Percentiles rank a stretch among this genome's conserved stretches.
phyloP scores from a whole-genome alignment of 2,797 vertebrate species.

The Manis crassicaudata region DNA sequence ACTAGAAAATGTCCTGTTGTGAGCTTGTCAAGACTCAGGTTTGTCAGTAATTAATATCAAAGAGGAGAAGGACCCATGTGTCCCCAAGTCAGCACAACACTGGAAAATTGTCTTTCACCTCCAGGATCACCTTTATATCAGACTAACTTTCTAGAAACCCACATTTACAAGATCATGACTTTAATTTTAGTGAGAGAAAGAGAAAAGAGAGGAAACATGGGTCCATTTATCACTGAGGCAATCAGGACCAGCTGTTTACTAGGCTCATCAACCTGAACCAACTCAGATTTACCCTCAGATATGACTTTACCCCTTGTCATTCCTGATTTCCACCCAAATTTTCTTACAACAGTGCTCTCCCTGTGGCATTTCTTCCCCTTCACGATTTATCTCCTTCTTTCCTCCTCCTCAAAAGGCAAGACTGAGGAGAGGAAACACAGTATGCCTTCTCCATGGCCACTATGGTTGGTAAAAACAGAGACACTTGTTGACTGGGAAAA shows the following conservation, averaged over 20 bases:
- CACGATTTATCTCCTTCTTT: neutral
- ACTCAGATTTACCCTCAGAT: neutral
- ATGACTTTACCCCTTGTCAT: neutral
- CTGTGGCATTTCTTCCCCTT: neutral
- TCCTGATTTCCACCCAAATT: neutral
- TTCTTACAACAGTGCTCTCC: neutral
- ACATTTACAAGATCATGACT: neutral
- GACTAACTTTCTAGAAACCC: neutral
- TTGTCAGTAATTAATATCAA: conserved; percentile 52
- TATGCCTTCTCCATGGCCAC: neutral
- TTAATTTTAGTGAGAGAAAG: neutral
- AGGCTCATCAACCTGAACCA: neutral
- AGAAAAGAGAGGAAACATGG: neutral
- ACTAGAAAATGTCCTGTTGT: conserved; percentile 1
- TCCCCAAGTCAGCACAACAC: neutral
- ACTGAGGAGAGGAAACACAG: neutral
- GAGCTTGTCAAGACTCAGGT: neutral
- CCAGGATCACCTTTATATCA: neutral
- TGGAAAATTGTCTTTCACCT: neutral
- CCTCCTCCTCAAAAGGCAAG: neutral
- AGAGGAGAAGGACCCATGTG: neutral
- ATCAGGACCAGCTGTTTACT: neutral
- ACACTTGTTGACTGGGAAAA: neutral
- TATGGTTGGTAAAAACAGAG: neutral
- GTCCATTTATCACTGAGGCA: neutral